Percentiles rank a stretch among this genome's conserved stretches.
Evolutionary conservation across 2,888 invertebrate species (phyloP).

Genomic region (Himalopsyche kuldschensis): DNA sequence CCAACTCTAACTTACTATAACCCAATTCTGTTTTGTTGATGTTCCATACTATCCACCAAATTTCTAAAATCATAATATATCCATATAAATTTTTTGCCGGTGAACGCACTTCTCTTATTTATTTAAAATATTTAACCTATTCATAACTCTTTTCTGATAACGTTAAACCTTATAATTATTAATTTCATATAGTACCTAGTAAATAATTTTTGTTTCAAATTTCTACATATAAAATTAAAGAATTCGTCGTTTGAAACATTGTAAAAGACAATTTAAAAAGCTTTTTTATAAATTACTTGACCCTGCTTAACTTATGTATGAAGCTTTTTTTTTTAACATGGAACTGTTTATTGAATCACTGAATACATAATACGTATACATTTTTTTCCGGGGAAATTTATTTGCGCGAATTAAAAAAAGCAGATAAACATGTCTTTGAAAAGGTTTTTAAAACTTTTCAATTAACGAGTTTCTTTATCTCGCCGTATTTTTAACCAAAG

Average conservation of each 20-base stretch:
- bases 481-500: not conserved
- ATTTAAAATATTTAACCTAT: not conserved
- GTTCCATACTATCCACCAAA: conserved; percentile 2
- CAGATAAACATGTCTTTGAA: conserved; percentile 21
- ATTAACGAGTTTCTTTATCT: conserved; percentile 21
- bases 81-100: not conserved
- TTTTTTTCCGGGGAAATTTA: not conserved
- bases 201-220: no score
- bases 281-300: not conserved
- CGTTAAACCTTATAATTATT: no score
- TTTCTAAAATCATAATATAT: not conserved
- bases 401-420: conserved; percentile 4
- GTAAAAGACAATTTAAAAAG: not conserved
- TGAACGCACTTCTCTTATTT: no score
- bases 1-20: no score
- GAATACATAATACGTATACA: not conserved
- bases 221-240: no score
- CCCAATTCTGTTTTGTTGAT: conserved; percentile 13
- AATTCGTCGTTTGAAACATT: no score
- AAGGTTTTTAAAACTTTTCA: conserved; percentile 21
- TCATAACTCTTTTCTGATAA: not conserved
- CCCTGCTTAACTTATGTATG: not conserved
- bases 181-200: no score
- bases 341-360: not conserved
- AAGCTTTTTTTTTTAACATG: not conserved